Evolutionary conservation across 2,113 vertebrate genomes (phyloP), one percentile per base, ranked within the genome.

Genomic region (Cricetomys ansorgei): DNA sequence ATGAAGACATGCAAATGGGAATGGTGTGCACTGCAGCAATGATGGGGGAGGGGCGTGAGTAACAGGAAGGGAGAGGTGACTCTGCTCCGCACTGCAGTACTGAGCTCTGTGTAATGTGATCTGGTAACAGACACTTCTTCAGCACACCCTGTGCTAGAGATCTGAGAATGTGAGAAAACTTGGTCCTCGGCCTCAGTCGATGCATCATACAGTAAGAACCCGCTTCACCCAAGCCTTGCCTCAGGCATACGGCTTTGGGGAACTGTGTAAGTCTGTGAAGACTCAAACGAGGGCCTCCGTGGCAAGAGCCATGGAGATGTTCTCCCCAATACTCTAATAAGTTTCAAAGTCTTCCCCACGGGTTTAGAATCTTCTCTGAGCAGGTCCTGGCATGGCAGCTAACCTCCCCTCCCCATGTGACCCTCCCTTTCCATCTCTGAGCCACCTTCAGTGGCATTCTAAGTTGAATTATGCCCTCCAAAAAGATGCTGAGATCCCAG

Each of bases 91-190:
- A 37, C 62, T 10, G 12, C 10, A 27, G 62, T 77, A 21, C 1
- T 27, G 55, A 96, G 69, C 31, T 48, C n/a, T 86, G 73, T 64
- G n/a, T n/a, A n/a, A n/a, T n/a, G 34, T 48, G 31, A 40, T 90
- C 65, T 13, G 25, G 59, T 77, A 48, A 94, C 9, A 75, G 67
- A 7, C 40, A 72, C 73, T 76, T 91, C 84, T 69, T 85, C 80
- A 95, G 37, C 27, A 7, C 16, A 31, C 7, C 64, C 4, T 29
- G 57, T 43, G 16, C 69, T 62, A 7, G 53, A 13, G 4, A 34
- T 50, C 31, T 57, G 37, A 27, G 65, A 55, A 65, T 64, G 27
- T 81, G 25, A 40, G 13, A 59, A 84, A 43, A 55, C 59, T 48
- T 23, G 15, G 17, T 53, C 48, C 6, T 43, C 37, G 25, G 12